Conservation (phyloP, 2,888 invertebrate species). For the Sphinx pinastri region DNA sequence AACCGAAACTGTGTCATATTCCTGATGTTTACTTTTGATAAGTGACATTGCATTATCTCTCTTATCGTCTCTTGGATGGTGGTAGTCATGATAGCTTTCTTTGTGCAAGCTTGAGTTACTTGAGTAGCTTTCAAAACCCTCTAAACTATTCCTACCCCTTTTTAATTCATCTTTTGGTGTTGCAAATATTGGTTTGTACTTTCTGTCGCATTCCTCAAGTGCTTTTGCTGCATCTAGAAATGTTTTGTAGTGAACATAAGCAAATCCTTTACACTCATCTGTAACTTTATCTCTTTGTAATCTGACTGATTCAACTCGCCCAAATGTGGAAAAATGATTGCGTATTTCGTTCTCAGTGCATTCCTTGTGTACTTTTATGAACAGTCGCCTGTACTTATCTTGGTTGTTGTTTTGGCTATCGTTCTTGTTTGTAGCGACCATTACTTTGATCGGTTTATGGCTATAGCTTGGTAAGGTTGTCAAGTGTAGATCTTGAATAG, state of each 20-base stretch:
- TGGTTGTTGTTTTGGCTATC: slow-evolving; percentile 58
- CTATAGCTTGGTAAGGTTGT: slow-evolving; percentile 87
- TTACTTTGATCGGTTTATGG: slow-evolving; percentile 93
- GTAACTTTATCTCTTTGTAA: slow-evolving; percentile 91
- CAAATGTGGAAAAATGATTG: slow-evolving; percentile 94
- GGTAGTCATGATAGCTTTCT: slow-evolving; percentile 43
- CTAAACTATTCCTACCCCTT: slow-evolving; percentile 62
- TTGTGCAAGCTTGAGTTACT: slow-evolving; percentile 44
- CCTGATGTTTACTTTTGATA: slow-evolving; percentile 61
- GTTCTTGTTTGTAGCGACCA: slow-evolving; percentile 88
- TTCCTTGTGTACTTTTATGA: slow-evolving; percentile 93
- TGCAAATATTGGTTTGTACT: slow-evolving; percentile 95
- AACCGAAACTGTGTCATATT: slow-evolving; percentile 87
- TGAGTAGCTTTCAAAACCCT: slow-evolving; percentile 46
- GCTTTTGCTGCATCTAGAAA: slow-evolving; percentile 94
- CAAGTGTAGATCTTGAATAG: slow-evolving; percentile 94
- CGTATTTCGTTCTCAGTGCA: slow-evolving; percentile 90
- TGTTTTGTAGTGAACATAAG: slow-evolving; percentile 92
- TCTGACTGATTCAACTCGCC: slow-evolving; percentile 89
- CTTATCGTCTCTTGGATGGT: slow-evolving; percentile 38
- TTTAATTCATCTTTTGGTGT: slow-evolving; percentile 88
- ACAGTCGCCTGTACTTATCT: slow-evolving; percentile 87
- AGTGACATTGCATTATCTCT: slow-evolving; percentile 45
- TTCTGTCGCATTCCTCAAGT: slow-evolving; percentile 93
- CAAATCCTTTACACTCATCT: slow-evolving; percentile 93